Base-by-base conservation (phyloP, 2,888 invertebrate genomes). In the Rhyacophila evoluta region DNA sequence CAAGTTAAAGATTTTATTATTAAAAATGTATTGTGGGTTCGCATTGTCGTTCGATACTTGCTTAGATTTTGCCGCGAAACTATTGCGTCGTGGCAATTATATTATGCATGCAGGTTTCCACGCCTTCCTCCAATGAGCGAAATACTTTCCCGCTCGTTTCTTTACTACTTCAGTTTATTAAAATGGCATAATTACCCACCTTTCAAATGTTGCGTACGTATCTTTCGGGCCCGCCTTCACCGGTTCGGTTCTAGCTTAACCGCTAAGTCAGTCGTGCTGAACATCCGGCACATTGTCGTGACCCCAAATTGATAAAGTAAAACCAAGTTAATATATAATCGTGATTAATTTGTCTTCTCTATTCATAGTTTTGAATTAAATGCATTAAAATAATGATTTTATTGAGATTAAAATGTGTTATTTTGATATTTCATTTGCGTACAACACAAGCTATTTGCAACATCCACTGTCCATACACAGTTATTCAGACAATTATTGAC, bases 131-230 rank as follows among this genome's bases (percentile, higher is more conserved):
- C 55, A 55, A 15, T 19, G 55, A 55, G 55, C 10, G 55, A 55
- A 33, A 55, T 55, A 25, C 55, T 55, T 55, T 55, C 55, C 55
- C 55, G 55, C 55, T 55, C 55, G 55, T 55, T 55, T 55, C 55
- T 55, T 25, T 55, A 55, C 55, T 55, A 55, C 55, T 33, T 33
- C 29, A 6, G 55, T 55, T 55, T 55, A 55, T 25, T 55, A 55
- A 55, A 55, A 55, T 55, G 55, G 55, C 55, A 55, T 55, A 55
- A 55, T 55, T 55, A 19, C 55, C 15, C 55, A 55, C 55, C 55
- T 55, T 55, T 55, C 55, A 55, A 55, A 55, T 55, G 55, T 55
- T 55, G 55, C 55, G 55, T 55, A 55, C 55, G 19, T 55, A 55
- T 55, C 55, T 55, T 25, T 55, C 15, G 55, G 55, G 55, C 19